Evolutionary conservation across 2,888 invertebrate genomes (phyloP).

Genomic region (Microctonus brassicae): DNA sequence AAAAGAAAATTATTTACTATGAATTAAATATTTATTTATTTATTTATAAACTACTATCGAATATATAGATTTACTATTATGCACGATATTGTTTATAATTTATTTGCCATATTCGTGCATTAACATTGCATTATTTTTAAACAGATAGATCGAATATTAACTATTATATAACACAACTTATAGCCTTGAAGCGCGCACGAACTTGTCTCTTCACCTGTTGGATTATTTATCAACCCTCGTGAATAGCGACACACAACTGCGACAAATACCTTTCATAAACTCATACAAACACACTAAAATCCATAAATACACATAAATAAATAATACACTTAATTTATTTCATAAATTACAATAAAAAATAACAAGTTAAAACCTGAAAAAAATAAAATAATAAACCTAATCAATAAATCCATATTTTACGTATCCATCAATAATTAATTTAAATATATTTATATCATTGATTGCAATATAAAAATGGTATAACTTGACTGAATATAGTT

Average conservation of each 20-base stretch:
- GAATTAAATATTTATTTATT: no score
- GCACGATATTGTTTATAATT: neutral
- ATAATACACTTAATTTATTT: neutral
- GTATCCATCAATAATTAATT: neutral
- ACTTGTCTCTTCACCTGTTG: constrained; percentile 54
- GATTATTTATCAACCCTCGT: constrained; percentile 57
- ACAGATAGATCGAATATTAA: constrained; percentile 54
- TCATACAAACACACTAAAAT: no score
- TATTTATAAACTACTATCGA: no score
- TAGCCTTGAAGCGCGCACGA: constrained; percentile 56
- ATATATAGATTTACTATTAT: no score
- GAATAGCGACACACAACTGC: neutral
- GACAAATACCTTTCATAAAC: no score
- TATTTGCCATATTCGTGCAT: neutral
- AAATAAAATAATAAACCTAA: neutral
- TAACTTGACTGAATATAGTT: no score
- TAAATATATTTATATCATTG: no score
- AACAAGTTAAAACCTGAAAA: neutral
- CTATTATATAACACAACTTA: neutral
- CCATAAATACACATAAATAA: constrained; percentile 46
- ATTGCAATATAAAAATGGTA: no score
- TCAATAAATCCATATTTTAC: neutral
- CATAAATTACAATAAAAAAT: neutral
- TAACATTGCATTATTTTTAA: neutral
- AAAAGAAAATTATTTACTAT: no score